phyloP scores from a whole-genome alignment of 2,888 invertebrate species.

The Dioctria rufipes region DNA sequence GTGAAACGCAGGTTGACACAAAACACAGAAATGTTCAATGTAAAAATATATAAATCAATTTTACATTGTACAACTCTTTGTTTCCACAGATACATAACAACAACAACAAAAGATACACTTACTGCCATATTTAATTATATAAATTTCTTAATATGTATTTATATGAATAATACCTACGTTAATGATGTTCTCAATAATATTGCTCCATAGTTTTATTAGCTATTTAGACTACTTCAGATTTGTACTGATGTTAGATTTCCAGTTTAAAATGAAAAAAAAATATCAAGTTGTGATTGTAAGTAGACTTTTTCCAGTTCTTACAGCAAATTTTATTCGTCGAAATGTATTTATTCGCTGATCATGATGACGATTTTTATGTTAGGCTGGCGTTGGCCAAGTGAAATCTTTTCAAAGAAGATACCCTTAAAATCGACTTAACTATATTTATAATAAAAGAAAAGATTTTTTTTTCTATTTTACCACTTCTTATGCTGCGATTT shows the following conservation, averaged over 20 bases:
- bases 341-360: too few relatives aligned
- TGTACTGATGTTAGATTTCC: constrained; percentile 45
- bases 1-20: not conserved
- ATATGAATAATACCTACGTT: constrained; percentile 40
- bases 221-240: constrained; percentile 36
- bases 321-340: constrained; percentile 9
- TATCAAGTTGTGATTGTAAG: constrained; percentile 46
- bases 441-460: too few relatives aligned
- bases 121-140: constrained; percentile 52
- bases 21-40: constrained; percentile 6
- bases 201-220: constrained; percentile 51
- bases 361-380: too few relatives aligned
- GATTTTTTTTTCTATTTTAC: too few relatives aligned
- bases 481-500: too few relatives aligned
- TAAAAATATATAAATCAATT: constrained; percentile 14
- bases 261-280: constrained; percentile 22
- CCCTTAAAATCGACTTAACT: too few relatives aligned
- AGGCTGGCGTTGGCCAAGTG: too few relatives aligned
- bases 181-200: constrained; percentile 50
- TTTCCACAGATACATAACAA: constrained; percentile 35
- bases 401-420: too few relatives aligned
- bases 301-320: constrained; percentile 34
- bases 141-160: constrained; percentile 50
- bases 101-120: constrained; percentile 27
- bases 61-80: constrained; percentile 14